Base-by-base conservation (phyloP, 1,140 invertebrate genomes). In the Philaenus spumarius region DNA sequence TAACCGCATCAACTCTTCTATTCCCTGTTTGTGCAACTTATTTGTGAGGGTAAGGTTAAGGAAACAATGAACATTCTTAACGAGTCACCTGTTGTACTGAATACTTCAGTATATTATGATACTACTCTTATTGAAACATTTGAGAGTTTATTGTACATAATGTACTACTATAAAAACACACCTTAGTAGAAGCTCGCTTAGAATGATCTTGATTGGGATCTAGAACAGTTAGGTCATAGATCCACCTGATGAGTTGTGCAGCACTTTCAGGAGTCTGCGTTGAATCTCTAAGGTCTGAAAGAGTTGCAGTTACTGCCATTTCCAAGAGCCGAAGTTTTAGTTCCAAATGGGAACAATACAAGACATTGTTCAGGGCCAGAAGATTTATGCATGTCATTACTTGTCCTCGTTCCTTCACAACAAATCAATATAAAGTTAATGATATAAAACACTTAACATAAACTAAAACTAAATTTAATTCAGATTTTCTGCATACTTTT, bases 371-470 rank as follows among this genome's bases (percentile, higher is more conserved):
- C 26, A 82, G 68, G 11, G 75, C 78, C 19, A 83, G 64, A n/a
- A 80, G 67, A 69, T 83, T 81, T 14, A 84, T 76, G 60, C 78
- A 81, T 14, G 80, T 77, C 64, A 84, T 74, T 0, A 84, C 80
- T 62, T 82, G 78, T 37, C 80, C 79, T 51, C 82, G 71, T 62
- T 82, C 80, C 75, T 79, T 42, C 15, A 53, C 2, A 45, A n/a
- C n/a, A n/a, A n/a, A n/a, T 47, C n/a, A 52, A 42, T 50, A 22
- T 14, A 17, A 14, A 15, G 4, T 34, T 45, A 17, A 35, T 7
- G 7, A 22, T 19, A 19, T n/a, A 22, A 30, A 7, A 9, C 14
- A 30, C 47, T 39, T 4, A 54, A 45, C n/a, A n/a, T n/a, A n/a
- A n/a, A n/a, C n/a, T n/a, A n/a, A n/a, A n/a, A n/a, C n/a, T n/a